Base-by-base conservation (phyloP, 2,888 invertebrate genomes). In the Lasius fuliginosus region DNA sequence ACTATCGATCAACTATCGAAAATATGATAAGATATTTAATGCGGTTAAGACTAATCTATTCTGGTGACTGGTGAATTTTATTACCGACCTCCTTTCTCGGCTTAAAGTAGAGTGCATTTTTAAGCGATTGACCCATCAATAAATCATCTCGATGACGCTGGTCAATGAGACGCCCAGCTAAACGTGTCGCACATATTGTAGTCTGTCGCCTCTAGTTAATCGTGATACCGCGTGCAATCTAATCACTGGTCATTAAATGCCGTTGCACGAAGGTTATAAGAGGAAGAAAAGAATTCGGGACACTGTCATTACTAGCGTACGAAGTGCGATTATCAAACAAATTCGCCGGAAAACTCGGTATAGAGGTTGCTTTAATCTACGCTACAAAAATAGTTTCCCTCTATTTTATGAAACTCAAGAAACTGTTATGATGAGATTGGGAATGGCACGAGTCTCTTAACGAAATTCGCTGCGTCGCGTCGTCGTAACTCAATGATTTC, bases 161-260 rank as follows among this genome's bases (percentile, higher is more conserved):
- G 79, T 81, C 79, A 81, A 73, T 73, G 58, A 79, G 74, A 71
- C 46, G 58, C 46, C 74, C 36, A 40, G 58, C 46, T 74, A 79
- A 79, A 79, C 60, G 33, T 60, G 74, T 81, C 69, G 40, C 18
- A 73, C 56, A 53, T 49, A 36, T 18, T 23, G 27, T 12, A 56
- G 46, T 69, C 33, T 12, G 71, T 71, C 74, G 58, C 42, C 33
- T 73, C 42, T 46, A 8, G n/a, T 69, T 73, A 79, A 79, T 60
- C 73, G 56, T 3, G 46, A 73, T 74, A 73, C 46, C 5, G 79
- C 5, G 23, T 12, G 60, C 74, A 62, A 81, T 81, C 46, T 81
- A 81, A 81, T 81, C 33, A 4, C 58, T 23, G 58, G 42, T 60
- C 58, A 60, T 58, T 60, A 60, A 74, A 60, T 36, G 46, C 42